These are phyloP conservation scores for Lates japonicus DNA, from an alignment of 2,797 vertebrate species.

Conservation along the genomic window DNA sequence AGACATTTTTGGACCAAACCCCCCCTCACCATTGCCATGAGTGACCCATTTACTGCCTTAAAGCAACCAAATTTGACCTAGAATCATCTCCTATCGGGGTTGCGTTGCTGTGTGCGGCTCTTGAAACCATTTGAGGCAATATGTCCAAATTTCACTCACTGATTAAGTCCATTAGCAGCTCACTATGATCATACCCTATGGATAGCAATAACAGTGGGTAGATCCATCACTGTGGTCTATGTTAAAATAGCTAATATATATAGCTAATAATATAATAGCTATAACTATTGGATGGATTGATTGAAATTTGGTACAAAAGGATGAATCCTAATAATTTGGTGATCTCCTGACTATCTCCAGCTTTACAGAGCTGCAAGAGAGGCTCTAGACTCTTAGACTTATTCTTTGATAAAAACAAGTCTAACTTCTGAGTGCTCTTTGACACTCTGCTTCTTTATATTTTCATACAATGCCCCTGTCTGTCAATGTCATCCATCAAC, in stretches of 20 bases:
- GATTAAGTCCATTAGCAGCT: not conserved
- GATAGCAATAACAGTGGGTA: too few relatives aligned
- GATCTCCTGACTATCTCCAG: not conserved
- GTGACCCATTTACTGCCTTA: slow-evolving; percentile 35
- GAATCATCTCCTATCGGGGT: slow-evolving; percentile 28
- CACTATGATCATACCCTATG: not conserved
- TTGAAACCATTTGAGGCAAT: slow-evolving; percentile 19
- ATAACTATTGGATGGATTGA: too few relatives aligned
- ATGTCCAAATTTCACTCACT: slow-evolving; percentile 2
- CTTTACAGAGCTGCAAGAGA: too few relatives aligned
- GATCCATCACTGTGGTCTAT: not conserved
- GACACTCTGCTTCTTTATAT: too few relatives aligned
- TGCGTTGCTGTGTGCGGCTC: slow-evolving; percentile 10
- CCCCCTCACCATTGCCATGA: not conserved
- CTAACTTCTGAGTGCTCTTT: too few relatives aligned
- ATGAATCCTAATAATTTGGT: not conserved
- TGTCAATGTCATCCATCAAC: slow-evolving; percentile 17
- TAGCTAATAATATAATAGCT: too few relatives aligned
- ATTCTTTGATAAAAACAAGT: too few relatives aligned
- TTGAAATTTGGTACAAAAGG: too few relatives aligned
- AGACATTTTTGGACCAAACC: slow-evolving; percentile 12
- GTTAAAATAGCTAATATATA: not conserved
- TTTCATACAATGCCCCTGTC: too few relatives aligned
- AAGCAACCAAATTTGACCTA: slow-evolving; percentile 31
- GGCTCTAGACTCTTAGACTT: too few relatives aligned